These are phyloP conservation scores for Mesochorus sp. DNA, from an alignment of 2,888 invertebrate species.

Conservation along the genomic window DNA sequence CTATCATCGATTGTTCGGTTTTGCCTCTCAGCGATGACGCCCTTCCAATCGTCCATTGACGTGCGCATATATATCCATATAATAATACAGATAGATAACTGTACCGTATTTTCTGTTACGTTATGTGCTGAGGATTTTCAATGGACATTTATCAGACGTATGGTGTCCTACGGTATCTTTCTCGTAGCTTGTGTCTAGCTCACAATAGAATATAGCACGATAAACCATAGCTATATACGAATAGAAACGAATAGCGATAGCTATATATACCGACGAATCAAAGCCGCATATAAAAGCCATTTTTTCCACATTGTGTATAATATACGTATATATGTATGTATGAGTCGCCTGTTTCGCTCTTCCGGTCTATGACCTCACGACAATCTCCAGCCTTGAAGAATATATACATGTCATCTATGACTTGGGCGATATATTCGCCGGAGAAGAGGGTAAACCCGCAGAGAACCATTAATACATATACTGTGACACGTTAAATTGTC, in stretches of 20 bases:
- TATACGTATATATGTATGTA: slow-evolving; percentile 1
- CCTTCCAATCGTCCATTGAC: slow-evolving; percentile 52
- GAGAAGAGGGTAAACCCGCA: slow-evolving; percentile 47
- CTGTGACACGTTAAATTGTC: slow-evolving; percentile 47
- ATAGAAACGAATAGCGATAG: slow-evolving; percentile 57
- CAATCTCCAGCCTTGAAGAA: slow-evolving; percentile 8
- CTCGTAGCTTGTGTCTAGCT: slow-evolving; percentile 43
- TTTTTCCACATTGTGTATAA: too few species aligned
- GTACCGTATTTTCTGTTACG: slow-evolving; percentile 39
- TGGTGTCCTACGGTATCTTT: slow-evolving; percentile 21
- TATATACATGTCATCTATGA: neutral
- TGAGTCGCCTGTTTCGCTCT: slow-evolving; percentile 18
- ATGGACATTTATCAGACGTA: slow-evolving; percentile 71
- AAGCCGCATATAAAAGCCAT: slow-evolving; percentile 17
- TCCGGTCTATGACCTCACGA: slow-evolving; percentile 43
- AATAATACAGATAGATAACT: slow-evolving; percentile 23
- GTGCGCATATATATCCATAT: slow-evolving; percentile 9
- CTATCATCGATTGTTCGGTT: slow-evolving; percentile 77
- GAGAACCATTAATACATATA: slow-evolving; percentile 50
- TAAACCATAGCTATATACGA: slow-evolving; percentile 50
- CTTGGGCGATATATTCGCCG: slow-evolving; percentile 1
- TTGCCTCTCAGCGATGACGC: slow-evolving; percentile 65
- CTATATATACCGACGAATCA: slow-evolving; percentile 32
- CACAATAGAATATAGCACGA: slow-evolving; percentile 57
- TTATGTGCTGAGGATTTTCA: slow-evolving; percentile 67